phyloP scores from a whole-genome alignment of 2,113 vertebrate genomes.

The Proteles cristata region DNA sequence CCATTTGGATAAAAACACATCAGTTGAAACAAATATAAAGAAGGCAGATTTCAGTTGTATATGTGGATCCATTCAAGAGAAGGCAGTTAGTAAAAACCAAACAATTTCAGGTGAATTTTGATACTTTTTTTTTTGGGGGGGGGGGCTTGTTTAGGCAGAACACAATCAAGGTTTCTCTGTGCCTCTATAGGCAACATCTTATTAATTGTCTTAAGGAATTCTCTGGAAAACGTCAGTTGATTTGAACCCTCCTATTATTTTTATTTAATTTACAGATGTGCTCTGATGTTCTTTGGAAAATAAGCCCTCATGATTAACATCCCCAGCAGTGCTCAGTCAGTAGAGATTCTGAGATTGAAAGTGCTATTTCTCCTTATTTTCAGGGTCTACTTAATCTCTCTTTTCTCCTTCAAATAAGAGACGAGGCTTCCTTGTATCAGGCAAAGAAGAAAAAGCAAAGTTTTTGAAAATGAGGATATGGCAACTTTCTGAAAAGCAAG shows the following conservation, averaged over 20 bases:
- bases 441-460: neutral
- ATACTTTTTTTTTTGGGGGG: slow-evolving; percentile 23
- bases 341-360: neutral
- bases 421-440: neutral
- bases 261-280: slow-evolving; percentile 71
- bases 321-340: slow-evolving; percentile 44
- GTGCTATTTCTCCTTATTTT: neutral
- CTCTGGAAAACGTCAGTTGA: slow-evolving; percentile 56
- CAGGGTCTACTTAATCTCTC: neutral
- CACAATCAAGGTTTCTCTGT: slow-evolving; percentile 43
- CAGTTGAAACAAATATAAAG: slow-evolving; percentile 36
- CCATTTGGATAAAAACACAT: slow-evolving; percentile 51
- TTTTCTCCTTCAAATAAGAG: neutral
- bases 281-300: slow-evolving; percentile 57
- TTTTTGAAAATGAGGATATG: neutral
- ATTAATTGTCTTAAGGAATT: slow-evolving; percentile 64
- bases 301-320: slow-evolving; percentile 49
- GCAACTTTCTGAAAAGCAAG: neutral
- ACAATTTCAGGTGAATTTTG: slow-evolving; percentile 49
- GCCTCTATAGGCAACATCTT: slow-evolving; percentile 54
- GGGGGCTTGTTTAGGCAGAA: neutral
- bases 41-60: slow-evolving; percentile 6
- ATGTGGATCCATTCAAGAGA: slow-evolving; percentile 25
- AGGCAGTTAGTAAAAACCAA: slow-evolving; percentile 52
- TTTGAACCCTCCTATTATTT: slow-evolving; percentile 54